Evolutionary conservation across 2,888 invertebrate species (phyloP).

Genomic region (Meganola albula): DNA sequence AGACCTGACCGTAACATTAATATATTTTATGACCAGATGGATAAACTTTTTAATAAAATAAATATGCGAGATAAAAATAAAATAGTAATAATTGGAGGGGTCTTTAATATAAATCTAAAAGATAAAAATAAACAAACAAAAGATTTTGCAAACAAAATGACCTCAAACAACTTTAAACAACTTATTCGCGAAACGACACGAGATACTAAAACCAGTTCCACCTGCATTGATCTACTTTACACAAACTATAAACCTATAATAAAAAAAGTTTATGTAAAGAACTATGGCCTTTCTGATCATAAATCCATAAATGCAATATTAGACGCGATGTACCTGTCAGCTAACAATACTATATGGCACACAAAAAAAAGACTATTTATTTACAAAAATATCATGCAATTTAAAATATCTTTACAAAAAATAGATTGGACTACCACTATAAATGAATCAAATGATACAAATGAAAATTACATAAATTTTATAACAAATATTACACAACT

Average conservation of each 20-base stretch:
- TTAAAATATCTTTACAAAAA: slow-evolving; percentile 1
- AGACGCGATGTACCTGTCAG: neutral
- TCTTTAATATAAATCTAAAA: no score
- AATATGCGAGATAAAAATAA: slow-evolving; percentile 1
- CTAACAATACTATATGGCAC: neutral
- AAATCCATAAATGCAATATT: neutral
- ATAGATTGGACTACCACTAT: slow-evolving; percentile 2
- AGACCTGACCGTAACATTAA: slow-evolving; percentile 8
- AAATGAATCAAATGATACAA: neutral
- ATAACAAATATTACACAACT: neutral
- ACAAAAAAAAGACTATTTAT: neutral
- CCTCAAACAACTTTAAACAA: slow-evolving; percentile 1
- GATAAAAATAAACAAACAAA: slow-evolving; percentile 1
- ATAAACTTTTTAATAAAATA: slow-evolving; percentile 2
- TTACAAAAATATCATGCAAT: neutral
- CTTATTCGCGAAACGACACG: slow-evolving; percentile 1
- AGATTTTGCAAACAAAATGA: slow-evolving; percentile 1
- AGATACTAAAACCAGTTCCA: no score
- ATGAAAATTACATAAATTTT: slow-evolving; percentile 1
- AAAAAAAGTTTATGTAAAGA: neutral
- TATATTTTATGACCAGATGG: slow-evolving; percentile 1
- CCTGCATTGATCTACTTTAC: neutral
- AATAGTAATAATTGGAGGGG: neutral
- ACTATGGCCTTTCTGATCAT: slow-evolving; percentile 1
- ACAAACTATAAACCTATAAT: neutral